Conservation (phyloP, 35 echinoderm and acorn worm species). For the Acanthaster planci region DNA sequence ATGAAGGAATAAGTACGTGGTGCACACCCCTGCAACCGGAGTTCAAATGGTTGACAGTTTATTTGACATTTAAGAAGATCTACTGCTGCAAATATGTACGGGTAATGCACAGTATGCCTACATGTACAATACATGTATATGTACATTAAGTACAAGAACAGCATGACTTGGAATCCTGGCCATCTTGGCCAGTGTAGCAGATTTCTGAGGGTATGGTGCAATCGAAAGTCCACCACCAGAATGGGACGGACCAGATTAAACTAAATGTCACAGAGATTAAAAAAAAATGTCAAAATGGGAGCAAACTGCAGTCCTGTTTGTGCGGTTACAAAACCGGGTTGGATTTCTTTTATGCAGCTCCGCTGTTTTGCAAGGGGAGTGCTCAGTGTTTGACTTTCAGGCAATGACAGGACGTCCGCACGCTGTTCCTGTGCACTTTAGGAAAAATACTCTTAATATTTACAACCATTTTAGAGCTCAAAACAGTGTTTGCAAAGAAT, state of each 20-base stretch:
- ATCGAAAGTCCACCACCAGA: neutral
- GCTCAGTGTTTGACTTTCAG: neutral
- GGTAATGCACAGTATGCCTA: no score
- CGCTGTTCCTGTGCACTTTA: neutral
- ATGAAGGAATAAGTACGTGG: no score
- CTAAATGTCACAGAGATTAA: slow-evolving; percentile 16
- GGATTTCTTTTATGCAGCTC: neutral
- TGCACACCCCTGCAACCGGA: no score
- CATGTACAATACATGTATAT: no score
- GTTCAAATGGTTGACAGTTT: no score
- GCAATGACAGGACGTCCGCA: neutral
- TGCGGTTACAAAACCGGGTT: neutral
- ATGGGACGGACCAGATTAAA: slow-evolving; percentile 15
- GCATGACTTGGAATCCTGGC: no score
- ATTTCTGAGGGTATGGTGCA: neutral
- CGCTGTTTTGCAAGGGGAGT: neutral
- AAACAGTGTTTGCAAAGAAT: no score
- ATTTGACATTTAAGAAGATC: no score
- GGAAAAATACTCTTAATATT: neutral
- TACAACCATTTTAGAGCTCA: no score
- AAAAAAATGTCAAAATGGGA: neutral
- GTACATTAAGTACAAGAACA: no score
- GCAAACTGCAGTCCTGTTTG: neutral
- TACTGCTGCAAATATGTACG: no score
- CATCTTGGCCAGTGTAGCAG: neutral